Evolutionary conservation across 2,888 invertebrate species (phyloP).

Genomic region (Magallana nippona): DNA sequence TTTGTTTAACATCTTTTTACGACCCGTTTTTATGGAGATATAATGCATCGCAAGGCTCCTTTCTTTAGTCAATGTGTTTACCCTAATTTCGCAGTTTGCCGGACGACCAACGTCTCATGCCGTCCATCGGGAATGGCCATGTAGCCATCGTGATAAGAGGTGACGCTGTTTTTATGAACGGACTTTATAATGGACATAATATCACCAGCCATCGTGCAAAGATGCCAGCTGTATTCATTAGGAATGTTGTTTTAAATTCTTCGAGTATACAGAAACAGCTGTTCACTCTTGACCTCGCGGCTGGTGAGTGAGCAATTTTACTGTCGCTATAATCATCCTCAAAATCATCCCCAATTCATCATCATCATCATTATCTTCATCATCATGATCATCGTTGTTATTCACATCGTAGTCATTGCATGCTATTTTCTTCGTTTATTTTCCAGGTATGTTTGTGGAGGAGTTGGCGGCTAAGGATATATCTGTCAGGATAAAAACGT

Average conservation of each 20-base stretch:
- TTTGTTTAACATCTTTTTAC: background rate
- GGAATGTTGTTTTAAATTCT: background rate
- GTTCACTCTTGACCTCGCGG: background rate
- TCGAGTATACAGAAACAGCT: background rate
- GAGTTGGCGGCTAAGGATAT: slow-evolving; percentile 59
- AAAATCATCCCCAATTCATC: too few relatives aligned
- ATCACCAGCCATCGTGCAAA: slow-evolving; percentile 73
- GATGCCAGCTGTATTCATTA: slow-evolving; percentile 68
- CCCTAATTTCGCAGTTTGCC: slow-evolving; percentile 1
- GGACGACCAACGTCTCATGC: slow-evolving; percentile 47
- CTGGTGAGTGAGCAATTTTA: background rate
- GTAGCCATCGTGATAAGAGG: slow-evolving; percentile 73
- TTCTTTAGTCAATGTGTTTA: background rate
- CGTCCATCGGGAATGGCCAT: slow-evolving; percentile 76
- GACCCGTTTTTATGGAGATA: background rate
- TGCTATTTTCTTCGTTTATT: background rate
- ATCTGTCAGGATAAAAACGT: slow-evolving; percentile 68
- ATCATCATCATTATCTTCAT: too few relatives aligned
- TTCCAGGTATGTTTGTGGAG: slow-evolving; percentile 70
- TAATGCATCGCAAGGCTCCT: background rate
- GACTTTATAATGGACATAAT: slow-evolving; percentile 75
- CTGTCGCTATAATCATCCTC: too few relatives aligned
- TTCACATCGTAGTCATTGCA: too few relatives aligned
- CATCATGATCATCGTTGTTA: too few relatives aligned
- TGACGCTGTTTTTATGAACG: slow-evolving; percentile 74